Evolutionary conservation across 2,113 vertebrate genomes (phyloP).

Genomic region (Diadophis punctatus): DNA sequence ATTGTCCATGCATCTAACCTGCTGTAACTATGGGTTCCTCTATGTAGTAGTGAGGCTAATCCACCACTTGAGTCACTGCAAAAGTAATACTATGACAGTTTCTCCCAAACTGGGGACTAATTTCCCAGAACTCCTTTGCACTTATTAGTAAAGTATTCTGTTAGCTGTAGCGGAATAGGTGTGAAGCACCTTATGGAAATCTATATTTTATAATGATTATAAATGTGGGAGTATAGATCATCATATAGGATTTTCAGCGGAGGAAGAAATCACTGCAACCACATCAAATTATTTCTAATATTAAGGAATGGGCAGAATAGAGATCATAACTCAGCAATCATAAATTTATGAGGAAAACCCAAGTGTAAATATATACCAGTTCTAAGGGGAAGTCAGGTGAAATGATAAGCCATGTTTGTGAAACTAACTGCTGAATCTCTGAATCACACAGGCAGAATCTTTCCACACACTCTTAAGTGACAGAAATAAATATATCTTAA

Average conservation of each 20-base stretch:
- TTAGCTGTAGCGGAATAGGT: neutral
- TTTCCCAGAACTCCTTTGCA: neutral
- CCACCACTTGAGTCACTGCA: too few species aligned
- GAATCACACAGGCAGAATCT: fast-evolving
- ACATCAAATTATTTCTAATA: neutral
- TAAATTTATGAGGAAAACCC: neutral
- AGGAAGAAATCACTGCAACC: neutral
- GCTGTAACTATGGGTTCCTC: neutral
- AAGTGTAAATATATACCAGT: fast-evolving
- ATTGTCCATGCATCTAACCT: neutral
- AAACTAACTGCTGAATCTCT: neutral
- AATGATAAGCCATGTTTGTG: fast-evolving
- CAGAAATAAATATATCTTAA: neutral
- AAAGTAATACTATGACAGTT: neutral
- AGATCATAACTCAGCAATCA: neutral
- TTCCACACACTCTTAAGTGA: neutral
- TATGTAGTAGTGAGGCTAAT: neutral
- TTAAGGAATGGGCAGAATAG: neutral
- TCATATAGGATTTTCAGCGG: neutral
- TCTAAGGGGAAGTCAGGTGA: neutral
- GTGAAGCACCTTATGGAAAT: neutral
- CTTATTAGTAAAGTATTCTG: neutral
- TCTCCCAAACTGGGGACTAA: neutral
- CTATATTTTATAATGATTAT: neutral
- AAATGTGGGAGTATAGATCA: neutral